These are phyloP conservation scores for Alouatta palliata DNA, from an alignment of 2,113 vertebrate species.

Conservation along the genomic window DNA sequence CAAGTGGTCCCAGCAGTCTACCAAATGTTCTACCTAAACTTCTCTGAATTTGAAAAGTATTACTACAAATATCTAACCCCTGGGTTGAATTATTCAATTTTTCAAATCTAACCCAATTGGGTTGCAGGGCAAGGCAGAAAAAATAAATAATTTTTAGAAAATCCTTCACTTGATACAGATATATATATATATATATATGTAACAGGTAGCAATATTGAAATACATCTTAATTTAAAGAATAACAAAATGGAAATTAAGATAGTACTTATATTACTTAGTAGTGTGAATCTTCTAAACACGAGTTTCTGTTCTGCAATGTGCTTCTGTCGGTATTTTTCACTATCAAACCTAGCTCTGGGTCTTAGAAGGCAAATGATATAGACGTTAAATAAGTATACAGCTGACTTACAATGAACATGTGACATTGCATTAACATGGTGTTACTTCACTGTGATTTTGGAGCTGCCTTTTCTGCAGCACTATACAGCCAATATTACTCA, in stretches of 20 bases:
- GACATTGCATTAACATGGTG: too few species aligned
- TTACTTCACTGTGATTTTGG: neutral
- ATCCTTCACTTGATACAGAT: neutral
- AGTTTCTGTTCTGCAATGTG: neutral
- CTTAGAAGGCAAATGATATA: neutral
- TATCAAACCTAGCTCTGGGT: neutral
- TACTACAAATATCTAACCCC: neutral
- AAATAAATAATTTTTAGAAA: neutral
- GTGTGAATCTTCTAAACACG: neutral
- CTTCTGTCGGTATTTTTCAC: neutral
- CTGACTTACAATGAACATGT: neutral
- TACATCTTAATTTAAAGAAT: neutral
- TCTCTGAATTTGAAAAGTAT: neutral
- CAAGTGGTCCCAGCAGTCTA: neutral
- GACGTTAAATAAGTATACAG: neutral
- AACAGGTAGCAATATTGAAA: neutral
- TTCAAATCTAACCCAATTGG: neutral
- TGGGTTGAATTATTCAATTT: neutral
- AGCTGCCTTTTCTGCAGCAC: neutral
- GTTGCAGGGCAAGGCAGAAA: too few species aligned
- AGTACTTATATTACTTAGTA: neutral
- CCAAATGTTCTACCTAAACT: neutral
- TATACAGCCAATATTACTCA: neutral
- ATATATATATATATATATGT: neutral
- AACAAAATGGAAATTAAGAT: neutral